Percentiles rank a stretch among this genome's conserved stretches.
Evolutionary conservation across 2,888 invertebrate species (phyloP).

Genomic region (Bhutanitis thaidina): DNA sequence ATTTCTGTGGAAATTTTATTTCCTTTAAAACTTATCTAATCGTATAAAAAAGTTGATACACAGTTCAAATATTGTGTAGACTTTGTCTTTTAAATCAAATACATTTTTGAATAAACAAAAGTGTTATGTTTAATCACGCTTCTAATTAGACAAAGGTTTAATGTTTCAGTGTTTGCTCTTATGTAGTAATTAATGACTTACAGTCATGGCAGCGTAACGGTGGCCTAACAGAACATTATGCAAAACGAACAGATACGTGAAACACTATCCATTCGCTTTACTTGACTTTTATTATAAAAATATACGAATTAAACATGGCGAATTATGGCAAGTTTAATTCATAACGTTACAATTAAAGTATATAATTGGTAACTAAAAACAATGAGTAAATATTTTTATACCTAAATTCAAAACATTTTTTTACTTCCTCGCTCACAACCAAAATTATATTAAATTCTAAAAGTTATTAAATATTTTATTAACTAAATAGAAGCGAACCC

Average conservation of each 20-base stretch:
- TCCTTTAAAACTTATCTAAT: too few species aligned
- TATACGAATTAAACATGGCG: conserved; percentile 69
- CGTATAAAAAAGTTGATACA: too few species aligned
- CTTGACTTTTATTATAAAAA: conserved; percentile 11
- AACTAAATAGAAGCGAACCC: too few species aligned
- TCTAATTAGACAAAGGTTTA: neutral
- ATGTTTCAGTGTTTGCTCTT: conserved; percentile 8
- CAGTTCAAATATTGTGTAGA: too few species aligned
- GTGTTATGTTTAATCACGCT: neutral
- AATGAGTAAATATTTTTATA: neutral
- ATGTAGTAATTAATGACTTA: conserved; percentile 19
- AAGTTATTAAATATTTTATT: too few species aligned
- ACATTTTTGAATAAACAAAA: too few species aligned
- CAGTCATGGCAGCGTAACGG: conserved; percentile 16
- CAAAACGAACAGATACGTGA: conserved; percentile 4
- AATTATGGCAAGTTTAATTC: conserved; percentile 74
- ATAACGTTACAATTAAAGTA: conserved; percentile 12
- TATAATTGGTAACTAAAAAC: conserved; percentile 25
- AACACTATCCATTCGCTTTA: neutral
- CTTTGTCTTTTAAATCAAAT: too few species aligned
- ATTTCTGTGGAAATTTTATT: too few species aligned
- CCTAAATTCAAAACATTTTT: too few species aligned
- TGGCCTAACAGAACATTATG: conserved; percentile 11
- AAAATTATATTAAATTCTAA: too few species aligned
- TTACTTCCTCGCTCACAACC: too few species aligned